Conservation (phyloP, 1,140 invertebrate species). For the Mamestra configurata region DNA sequence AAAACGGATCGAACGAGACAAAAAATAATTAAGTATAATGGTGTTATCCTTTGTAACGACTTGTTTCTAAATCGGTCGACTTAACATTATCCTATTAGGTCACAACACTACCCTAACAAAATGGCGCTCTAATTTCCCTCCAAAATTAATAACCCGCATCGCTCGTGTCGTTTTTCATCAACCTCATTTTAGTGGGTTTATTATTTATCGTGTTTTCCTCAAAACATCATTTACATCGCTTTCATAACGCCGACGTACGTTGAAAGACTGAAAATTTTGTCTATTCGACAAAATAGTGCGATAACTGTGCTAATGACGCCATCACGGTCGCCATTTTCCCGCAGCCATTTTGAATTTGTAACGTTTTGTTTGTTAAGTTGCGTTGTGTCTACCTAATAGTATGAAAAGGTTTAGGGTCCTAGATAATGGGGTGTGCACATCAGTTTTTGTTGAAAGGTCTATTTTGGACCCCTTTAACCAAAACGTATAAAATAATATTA, state of each 20-base stretch:
- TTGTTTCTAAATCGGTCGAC: constrained; percentile 44
- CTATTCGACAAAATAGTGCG: constrained; percentile 86
- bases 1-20: constrained; percentile 1
- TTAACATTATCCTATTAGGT: constrained; percentile 44
- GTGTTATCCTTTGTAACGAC: constrained; percentile 15
- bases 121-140: constrained; percentile 77
- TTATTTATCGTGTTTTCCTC: constrained; percentile 80
- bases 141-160: constrained; percentile 78
- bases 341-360: constrained; percentile 71
- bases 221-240: constrained; percentile 80
- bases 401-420: constrained; percentile 70
- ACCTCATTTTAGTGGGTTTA: constrained; percentile 74
- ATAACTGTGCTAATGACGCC: constrained; percentile 84
- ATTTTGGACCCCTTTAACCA: constrained; percentile 32
- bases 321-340: constrained; percentile 75
- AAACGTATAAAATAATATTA: constrained; percentile 52
- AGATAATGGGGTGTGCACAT: constrained; percentile 56
- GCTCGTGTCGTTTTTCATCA: constrained; percentile 79
- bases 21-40: constrained; percentile 34
- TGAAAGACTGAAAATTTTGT: constrained; percentile 86
- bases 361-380: constrained; percentile 74
- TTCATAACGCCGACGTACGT: constrained; percentile 79
- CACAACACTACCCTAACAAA: constrained; percentile 61
- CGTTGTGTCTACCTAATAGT: constrained; percentile 63
- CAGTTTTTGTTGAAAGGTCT: constrained; percentile 65